phyloP scores from a whole-genome alignment of 2,113 vertebrate species.

The Daubentonia madagascariensis region DNA sequence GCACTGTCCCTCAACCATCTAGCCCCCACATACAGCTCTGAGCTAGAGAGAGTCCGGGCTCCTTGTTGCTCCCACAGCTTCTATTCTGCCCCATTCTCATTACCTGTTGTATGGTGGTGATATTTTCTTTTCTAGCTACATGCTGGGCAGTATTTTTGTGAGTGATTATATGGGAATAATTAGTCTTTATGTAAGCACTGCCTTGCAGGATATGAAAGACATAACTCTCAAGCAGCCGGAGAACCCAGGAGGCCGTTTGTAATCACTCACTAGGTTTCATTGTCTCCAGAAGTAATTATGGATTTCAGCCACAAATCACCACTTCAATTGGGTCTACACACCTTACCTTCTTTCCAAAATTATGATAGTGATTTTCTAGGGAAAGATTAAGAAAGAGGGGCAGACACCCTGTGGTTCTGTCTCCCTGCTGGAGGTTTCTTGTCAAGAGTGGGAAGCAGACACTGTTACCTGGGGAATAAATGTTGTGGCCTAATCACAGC shows the following conservation, averaged over 20 bases:
- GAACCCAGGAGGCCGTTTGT: not conserved
- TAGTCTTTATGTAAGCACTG: conserved; percentile 44
- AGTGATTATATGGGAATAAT: conserved; percentile 32
- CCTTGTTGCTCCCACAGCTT: not conserved
- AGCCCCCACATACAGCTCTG: not conserved
- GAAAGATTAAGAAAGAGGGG: conserved; percentile 13
- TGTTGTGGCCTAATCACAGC: not conserved
- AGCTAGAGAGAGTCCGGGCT: not conserved
- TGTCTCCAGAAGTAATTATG: conserved; percentile 6
- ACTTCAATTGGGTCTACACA: not conserved
- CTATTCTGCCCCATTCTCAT: not conserved
- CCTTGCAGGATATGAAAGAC: conserved; percentile 35
- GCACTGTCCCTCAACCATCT: not conserved
- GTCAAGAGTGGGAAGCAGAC: not conserved
- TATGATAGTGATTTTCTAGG: not conserved
- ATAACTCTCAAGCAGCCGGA: conserved; percentile 15
- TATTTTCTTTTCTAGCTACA: conserved; percentile 25
- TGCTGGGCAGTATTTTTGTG: not conserved
- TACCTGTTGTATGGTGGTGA: not conserved
- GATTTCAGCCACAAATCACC: conserved; percentile 42
- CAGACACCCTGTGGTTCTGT: not conserved
- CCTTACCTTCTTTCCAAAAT: conserved; percentile 4
- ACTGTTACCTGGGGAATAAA: not conserved
- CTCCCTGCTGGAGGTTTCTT: not conserved
- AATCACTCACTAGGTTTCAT: conserved; percentile 1